Percentiles rank a stretch among this genome's conserved stretches.
Conservation (phyloP, 2,797 vertebrate species). For the Kryptopterus vitreolus region DNA sequence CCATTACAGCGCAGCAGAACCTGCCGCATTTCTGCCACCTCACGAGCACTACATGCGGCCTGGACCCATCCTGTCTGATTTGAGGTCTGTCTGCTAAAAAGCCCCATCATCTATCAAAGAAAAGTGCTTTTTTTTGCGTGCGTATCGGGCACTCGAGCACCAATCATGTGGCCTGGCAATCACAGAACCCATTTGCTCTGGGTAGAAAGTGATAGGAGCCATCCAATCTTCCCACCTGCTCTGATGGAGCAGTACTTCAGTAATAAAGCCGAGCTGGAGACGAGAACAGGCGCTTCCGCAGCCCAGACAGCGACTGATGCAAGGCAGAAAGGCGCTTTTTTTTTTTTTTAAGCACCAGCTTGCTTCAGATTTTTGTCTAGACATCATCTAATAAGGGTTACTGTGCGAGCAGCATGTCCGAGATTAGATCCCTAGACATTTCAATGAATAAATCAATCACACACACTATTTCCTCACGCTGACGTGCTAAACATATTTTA, state of each 20-base stretch:
- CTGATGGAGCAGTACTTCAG: conserved; percentile 49
- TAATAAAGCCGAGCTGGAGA: conserved; percentile 53
- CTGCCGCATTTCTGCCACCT: conserved; percentile 53
- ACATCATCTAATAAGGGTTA: conserved; percentile 64
- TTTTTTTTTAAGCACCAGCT: conserved; percentile 19
- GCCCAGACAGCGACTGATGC: conserved; percentile 35
- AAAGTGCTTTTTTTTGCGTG: conserved; percentile 56
- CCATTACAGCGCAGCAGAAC: conserved; percentile 52
- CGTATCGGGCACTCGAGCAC: conserved; percentile 50
- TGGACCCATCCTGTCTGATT: conserved; percentile 64
- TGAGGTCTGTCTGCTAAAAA: conserved; percentile 54
- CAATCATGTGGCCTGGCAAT: conserved; percentile 59
- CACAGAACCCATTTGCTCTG: conserved; percentile 44
- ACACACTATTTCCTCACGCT: background rate
- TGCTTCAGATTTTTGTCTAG: conserved; percentile 62
- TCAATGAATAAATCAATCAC: background rate
- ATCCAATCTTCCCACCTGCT: conserved; percentile 46
- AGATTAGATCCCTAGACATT: conserved; percentile 36
- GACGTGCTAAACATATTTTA: background rate
- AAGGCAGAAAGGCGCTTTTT: background rate
- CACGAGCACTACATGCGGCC: conserved; percentile 61
- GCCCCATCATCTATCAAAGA: conserved; percentile 55
- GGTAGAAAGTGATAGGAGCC: conserved; percentile 38
- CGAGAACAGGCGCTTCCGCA: conserved; percentile 9
- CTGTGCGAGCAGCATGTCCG: conserved; percentile 47